Conservation (phyloP, 2,888 invertebrate species). For the Amaurobius ferox region DNA sequence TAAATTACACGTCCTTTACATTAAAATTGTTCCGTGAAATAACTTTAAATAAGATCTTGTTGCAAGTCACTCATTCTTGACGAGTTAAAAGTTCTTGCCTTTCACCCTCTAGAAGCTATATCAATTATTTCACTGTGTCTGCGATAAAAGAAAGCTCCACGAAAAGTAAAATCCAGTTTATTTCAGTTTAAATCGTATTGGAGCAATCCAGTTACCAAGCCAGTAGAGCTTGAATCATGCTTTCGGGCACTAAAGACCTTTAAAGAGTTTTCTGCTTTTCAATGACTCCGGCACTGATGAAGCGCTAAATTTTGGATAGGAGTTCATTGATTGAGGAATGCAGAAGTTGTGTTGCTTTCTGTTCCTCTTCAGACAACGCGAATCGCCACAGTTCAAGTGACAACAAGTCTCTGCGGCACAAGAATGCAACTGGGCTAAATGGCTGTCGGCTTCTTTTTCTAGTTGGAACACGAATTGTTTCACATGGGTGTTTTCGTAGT, state of each 20-base stretch:
- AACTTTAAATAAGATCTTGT: too few relatives aligned
- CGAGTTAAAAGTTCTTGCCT: too few relatives aligned
- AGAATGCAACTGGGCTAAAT: slow-evolving; percentile 6
- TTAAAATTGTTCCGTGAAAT: too few relatives aligned
- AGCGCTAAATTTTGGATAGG: background rate
- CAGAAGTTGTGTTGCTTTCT: background rate
- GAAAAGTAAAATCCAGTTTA: too few relatives aligned
- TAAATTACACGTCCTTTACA: too few relatives aligned
- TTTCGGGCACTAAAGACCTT: background rate
- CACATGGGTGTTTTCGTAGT: background rate
- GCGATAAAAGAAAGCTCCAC: too few relatives aligned
- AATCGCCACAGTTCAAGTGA: background rate
- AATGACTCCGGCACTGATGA: background rate
- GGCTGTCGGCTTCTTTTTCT: background rate
- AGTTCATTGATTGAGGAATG: background rate
- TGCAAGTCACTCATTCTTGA: too few relatives aligned
- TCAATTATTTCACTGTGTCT: too few relatives aligned
- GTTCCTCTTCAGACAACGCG: background rate
- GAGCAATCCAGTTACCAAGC: too few relatives aligned
- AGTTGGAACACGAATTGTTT: background rate
- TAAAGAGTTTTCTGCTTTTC: background rate
- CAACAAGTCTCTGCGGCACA: background rate
- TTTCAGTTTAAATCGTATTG: too few relatives aligned
- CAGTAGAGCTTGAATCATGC: too few relatives aligned
- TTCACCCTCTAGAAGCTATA: too few relatives aligned